phyloP scores from a whole-genome alignment of 2,113 vertebrate species.

The Peucedramus taeniatus region DNA sequence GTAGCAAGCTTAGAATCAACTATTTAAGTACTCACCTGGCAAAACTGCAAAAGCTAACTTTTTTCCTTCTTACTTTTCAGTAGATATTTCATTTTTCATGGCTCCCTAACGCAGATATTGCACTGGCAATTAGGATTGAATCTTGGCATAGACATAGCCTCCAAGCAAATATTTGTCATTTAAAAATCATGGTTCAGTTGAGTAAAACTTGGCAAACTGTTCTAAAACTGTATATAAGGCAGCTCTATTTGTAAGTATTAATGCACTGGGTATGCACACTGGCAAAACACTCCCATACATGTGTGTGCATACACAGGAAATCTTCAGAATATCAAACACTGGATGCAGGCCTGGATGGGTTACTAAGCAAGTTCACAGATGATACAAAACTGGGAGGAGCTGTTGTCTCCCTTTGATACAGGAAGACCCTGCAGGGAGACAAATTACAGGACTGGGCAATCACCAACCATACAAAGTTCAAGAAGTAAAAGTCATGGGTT shows the following conservation, averaged over 20 bases:
- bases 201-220: slow-evolving; percentile 43
- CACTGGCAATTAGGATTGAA: slow-evolving; percentile 47
- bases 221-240: not conserved
- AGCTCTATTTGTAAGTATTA: not conserved
- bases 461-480: not conserved
- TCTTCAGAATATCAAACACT: not conserved
- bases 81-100: slow-evolving; percentile 20
- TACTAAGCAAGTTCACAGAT: not conserved
- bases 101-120: slow-evolving; percentile 31
- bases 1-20: slow-evolving; percentile 23
- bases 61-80: not conserved
- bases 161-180: slow-evolving; percentile 70
- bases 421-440: not conserved
- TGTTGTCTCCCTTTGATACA: not conserved
- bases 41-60: slow-evolving; percentile 1
- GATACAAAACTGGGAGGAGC: not conserved
- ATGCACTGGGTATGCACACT: not conserved
- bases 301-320: not conserved
- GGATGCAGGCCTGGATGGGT: not conserved
- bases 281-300: not conserved
- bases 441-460: not conserved
- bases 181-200: slow-evolving; percentile 42
- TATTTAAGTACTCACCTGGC: slow-evolving; percentile 16
- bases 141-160: slow-evolving; percentile 56
- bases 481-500: not conserved